Conservation (phyloP, 2,113 vertebrate species). For the Potamarius usumacintae region DNA sequence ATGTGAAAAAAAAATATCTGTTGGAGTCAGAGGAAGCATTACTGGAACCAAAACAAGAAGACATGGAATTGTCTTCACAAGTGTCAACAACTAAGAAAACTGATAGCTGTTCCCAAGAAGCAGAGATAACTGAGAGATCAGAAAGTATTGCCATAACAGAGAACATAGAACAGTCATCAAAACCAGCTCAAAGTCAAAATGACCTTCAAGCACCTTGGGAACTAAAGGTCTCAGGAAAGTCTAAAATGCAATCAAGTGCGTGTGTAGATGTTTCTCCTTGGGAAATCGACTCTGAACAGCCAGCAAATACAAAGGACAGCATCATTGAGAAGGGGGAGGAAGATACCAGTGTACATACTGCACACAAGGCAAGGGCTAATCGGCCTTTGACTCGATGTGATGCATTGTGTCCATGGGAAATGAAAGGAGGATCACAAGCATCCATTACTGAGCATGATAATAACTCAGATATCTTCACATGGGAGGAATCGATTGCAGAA, state of each 20-base stretch:
- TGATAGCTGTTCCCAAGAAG: conserved; percentile 53
- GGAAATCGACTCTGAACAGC: not conserved
- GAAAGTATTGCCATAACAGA: not conserved
- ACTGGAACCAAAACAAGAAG: conserved; percentile 36
- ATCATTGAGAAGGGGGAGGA: not conserved
- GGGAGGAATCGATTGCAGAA: conserved; percentile 74
- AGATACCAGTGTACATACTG: conserved; percentile 36
- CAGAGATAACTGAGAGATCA: not conserved
- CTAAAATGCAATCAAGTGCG: conserved; percentile 20
- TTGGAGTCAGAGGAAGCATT: conserved; percentile 58
- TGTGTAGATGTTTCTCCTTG: not conserved
- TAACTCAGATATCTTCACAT: conserved; percentile 69
- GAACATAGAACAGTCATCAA: conserved; percentile 14
- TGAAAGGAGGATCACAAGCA: conserved; percentile 57
- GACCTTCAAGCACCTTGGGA: conserved; percentile 12
- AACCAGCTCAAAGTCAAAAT: conserved; percentile 29
- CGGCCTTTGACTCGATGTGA: conserved; percentile 65
- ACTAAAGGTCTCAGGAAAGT: not conserved
- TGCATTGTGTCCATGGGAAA: conserved; percentile 72
- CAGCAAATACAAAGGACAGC: conserved; percentile 25
- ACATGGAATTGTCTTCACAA: conserved; percentile 50
- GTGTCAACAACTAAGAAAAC: conserved; percentile 54
- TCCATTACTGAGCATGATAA: conserved; percentile 62
- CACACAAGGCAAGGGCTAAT: conserved; percentile 56
- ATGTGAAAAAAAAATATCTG: conserved; percentile 50